Evolutionary conservation across 2,888 invertebrate genomes (phyloP).

Genomic region (Morpho helenor): DNA sequence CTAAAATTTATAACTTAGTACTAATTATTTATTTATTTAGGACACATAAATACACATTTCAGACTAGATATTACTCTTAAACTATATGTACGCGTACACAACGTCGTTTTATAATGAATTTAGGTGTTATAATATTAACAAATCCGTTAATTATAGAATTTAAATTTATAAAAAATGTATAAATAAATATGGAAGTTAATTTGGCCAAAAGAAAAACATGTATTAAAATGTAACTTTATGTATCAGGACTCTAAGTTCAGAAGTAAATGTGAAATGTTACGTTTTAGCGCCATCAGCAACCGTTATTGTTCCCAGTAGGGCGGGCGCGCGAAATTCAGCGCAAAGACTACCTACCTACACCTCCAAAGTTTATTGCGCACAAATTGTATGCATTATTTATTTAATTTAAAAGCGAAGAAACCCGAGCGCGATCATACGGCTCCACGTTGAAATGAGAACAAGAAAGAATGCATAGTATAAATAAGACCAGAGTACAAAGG

Average conservation of each 20-base stretch:
- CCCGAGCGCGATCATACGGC: slow-evolving; percentile 60
- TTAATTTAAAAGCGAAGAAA: slow-evolving; percentile 78
- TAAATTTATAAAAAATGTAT: too few species aligned
- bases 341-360: slow-evolving; percentile 61
- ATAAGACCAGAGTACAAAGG: slow-evolving; percentile 24
- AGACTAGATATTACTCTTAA: too few species aligned
- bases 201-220: too few species aligned
- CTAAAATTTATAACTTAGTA: too few species aligned
- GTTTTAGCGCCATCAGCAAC: slow-evolving; percentile 48
- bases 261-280: slow-evolving; percentile 16
- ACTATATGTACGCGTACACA: too few species aligned
- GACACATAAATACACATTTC: too few species aligned
- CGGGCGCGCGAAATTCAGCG: slow-evolving; percentile 61
- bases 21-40: too few species aligned
- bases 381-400: slow-evolving; percentile 78
- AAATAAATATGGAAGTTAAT: too few species aligned
- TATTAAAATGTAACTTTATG: not conserved
- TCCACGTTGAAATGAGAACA: slow-evolving; percentile 47
- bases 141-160: too few species aligned
- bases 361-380: slow-evolving; percentile 73
- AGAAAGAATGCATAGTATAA: slow-evolving; percentile 42
- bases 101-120: too few species aligned
- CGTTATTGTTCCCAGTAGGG: slow-evolving; percentile 68
- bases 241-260: not conserved
- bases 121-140: too few species aligned